phyloP scores from a whole-genome alignment of 2,888 invertebrate genomes.

The Pharmacophagus antenor region DNA sequence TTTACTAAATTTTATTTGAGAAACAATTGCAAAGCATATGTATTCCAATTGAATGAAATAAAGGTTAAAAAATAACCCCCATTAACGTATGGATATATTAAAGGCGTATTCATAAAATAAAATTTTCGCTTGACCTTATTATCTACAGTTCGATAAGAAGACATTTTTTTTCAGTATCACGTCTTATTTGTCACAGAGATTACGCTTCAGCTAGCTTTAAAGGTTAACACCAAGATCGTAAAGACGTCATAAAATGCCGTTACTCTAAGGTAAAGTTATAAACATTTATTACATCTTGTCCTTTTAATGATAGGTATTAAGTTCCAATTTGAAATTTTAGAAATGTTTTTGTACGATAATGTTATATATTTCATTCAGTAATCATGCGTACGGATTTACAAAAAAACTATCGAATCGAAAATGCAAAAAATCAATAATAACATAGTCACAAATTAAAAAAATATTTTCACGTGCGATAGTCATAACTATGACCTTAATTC shows the following conservation, averaged over 20 bases:
- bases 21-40: too few species aligned
- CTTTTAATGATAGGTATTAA: constrained; percentile 4
- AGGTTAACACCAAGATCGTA: constrained; percentile 43
- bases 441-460: too few species aligned
- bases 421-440: too few species aligned
- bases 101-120: background rate
- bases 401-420: too few species aligned
- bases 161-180: constrained; percentile 11
- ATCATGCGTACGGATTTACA: too few species aligned
- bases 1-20: too few species aligned
- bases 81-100: too few species aligned
- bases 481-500: too few species aligned
- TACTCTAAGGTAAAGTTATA: constrained; percentile 19
- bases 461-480: too few species aligned
- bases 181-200: constrained; percentile 18
- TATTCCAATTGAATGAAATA: too few species aligned
- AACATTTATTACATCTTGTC: constrained; percentile 23
- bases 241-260: constrained; percentile 41
- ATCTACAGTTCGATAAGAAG: background rate
- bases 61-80: too few species aligned
- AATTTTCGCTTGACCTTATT: background rate
- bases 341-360: background rate
- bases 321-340: constrained; percentile 7
- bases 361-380: background rate
- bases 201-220: constrained; percentile 30